These are phyloP conservation scores for Tretioscincus oriximinensis DNA, from an alignment of 2,113 vertebrate species.

Conservation along the genomic window DNA sequence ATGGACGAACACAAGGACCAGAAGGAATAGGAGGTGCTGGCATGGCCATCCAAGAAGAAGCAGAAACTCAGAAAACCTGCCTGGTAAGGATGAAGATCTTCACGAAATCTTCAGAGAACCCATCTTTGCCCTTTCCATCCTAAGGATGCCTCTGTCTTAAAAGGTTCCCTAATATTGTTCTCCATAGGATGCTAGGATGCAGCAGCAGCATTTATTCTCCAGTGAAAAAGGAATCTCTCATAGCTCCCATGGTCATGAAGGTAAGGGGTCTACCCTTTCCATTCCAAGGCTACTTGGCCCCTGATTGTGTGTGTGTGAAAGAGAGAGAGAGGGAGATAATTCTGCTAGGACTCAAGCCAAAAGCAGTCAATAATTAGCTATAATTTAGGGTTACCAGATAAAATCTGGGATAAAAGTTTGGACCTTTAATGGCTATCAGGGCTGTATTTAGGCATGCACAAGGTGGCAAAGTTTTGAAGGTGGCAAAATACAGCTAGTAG, in stretches of 20 bases:
- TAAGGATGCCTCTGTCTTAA: background rate
- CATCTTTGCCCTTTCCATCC: background rate
- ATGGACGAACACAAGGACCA: background rate
- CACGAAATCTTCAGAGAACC: background rate
- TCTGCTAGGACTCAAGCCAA: background rate
- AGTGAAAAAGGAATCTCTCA: background rate
- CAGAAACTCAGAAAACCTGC: background rate
- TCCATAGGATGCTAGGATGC: slow-evolving; percentile 26
- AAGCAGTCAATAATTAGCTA: background rate
- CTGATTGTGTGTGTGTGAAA: background rate
- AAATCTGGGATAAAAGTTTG: too few species aligned
- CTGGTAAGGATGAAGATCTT: slow-evolving; percentile 40
- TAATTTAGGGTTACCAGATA: too few species aligned
- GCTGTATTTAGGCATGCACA: too few species aligned
- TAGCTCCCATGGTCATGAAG: background rate
- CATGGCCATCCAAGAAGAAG: background rate
- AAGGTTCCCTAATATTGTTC: background rate
- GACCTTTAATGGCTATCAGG: too few species aligned
- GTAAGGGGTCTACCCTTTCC: background rate
- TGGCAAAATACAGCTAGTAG: too few species aligned
- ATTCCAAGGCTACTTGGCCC: background rate
- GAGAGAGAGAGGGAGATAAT: too few species aligned
- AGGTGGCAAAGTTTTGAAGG: too few species aligned
- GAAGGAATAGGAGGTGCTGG: background rate
- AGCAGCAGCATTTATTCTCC: background rate